Conservation (phyloP, 2,888 invertebrate genomes). For the Lycaena phlaeas region DNA sequence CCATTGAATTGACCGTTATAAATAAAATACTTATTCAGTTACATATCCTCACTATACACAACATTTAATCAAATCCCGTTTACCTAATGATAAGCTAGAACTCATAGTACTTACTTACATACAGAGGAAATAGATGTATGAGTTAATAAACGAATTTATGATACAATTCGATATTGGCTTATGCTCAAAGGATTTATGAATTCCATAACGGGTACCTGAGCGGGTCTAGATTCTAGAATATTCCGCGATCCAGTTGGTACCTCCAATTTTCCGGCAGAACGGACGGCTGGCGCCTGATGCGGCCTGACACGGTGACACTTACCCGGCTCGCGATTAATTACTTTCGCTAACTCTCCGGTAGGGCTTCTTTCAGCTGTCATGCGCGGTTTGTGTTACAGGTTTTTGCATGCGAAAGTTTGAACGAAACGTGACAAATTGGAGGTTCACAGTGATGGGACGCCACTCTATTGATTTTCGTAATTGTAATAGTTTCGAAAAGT, state of each 20-base stretch:
- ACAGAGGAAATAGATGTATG: too few species aligned
- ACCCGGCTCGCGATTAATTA: slow-evolving; percentile 52
- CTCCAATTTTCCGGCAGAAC: slow-evolving; percentile 58
- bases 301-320: slow-evolving; percentile 58
- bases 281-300: slow-evolving; percentile 46
- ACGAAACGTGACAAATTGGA: slow-evolving; percentile 24
- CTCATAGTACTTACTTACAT: too few species aligned
- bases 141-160: too few species aligned
- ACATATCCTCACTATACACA: too few species aligned
- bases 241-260: slow-evolving; percentile 2
- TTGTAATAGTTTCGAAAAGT: slow-evolving; percentile 21
- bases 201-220: too few species aligned
- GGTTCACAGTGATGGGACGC: slow-evolving; percentile 18
- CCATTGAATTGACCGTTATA: too few species aligned
- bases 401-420: slow-evolving; percentile 32
- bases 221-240: background rate
- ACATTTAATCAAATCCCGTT: too few species aligned
- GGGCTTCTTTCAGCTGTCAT: slow-evolving; percentile 54
- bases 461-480: slow-evolving; percentile 23
- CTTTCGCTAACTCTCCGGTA: slow-evolving; percentile 51
- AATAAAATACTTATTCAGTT: too few species aligned
- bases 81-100: too few species aligned
- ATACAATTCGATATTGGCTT: too few species aligned
- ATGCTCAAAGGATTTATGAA: too few species aligned
- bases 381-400: slow-evolving; percentile 46